Base-by-base conservation (phyloP, 2,888 invertebrate genomes). In the Scaptomyza flava region DNA sequence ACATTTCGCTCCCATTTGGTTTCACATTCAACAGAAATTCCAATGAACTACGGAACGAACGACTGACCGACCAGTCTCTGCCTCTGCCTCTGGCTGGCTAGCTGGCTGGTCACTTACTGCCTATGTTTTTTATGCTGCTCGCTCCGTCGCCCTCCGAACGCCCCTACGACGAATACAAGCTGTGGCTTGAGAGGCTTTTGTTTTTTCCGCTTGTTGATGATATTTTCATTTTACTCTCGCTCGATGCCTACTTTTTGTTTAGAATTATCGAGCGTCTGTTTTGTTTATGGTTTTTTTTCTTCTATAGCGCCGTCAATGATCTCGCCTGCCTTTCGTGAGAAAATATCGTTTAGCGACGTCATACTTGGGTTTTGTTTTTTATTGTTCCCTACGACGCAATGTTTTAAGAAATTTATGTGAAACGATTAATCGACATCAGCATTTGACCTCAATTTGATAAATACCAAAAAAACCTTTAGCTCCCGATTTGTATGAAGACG, bases 401-500 rank as follows among this genome's bases (percentile, higher is more conserved):
- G 48, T 9, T 53, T 20, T 53, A 11, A 20, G 12, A 27, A 51
- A 36, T 14, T 53, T 3, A 14, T 9, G 30, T 41, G 20, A 57
- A 45, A 12, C 23, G 27, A n/a, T 45, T 45, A 7, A 56, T 56
- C 52, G 58, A 48, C 51, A 48, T 64, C 45, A 47, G 30, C 52
- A 56, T 62, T 71, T 79, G 77, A 79, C 79, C 77, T 80, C 72
- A 79, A 77, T 66, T 64, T 47, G 36, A 36, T 68, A 68, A 57
- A 74, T 69, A 74, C 68, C 75, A 75, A 45, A 75, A 45, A 50
- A 12, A 23, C 30, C 59, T 33, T 45, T 58, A 56, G 41, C 43
- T 64, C 17, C 36, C 46, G 52, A 68, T n/a, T 50, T 30, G 23
- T 31, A 30, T 41, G 31, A 27, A 41, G 6, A 50, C 50, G 36